phyloP scores from a whole-genome alignment of 2,888 invertebrate genomes.

The Crematogaster levior region DNA sequence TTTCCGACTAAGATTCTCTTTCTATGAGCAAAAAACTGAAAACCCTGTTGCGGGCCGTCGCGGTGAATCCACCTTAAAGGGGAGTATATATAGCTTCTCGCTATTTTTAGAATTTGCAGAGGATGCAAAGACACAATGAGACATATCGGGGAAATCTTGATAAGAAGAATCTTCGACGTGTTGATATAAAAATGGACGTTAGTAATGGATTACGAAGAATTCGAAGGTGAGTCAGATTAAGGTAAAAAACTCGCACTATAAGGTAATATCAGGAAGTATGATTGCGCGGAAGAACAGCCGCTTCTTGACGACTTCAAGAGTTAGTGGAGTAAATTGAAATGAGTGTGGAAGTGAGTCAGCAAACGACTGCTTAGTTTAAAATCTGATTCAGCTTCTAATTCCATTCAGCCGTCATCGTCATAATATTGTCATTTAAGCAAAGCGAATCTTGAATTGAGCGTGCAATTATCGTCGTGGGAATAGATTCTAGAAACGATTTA shows the following conservation, averaged over 20 bases:
- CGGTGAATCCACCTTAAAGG: too few relatives aligned
- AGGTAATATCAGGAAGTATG: conserved; percentile 29
- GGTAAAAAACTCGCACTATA: conserved; percentile 1
- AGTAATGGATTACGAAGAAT: conserved; percentile 4
- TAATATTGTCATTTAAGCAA: conserved; percentile 24
- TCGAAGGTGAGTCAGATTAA: background rate
- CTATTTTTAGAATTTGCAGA: background rate
- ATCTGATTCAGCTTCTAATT: conserved; percentile 39
- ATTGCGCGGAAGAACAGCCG: conserved; percentile 34
- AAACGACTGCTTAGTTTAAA: conserved; percentile 42
- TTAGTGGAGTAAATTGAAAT: conserved; percentile 31
- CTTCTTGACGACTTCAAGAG: conserved; percentile 40
- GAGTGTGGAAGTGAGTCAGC: conserved; percentile 46
- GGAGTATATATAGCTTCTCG: background rate
- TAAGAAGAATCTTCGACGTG: background rate
- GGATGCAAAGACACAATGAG: background rate
- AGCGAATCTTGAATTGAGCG: background rate
- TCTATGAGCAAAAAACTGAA: too few relatives aligned
- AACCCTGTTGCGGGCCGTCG: too few relatives aligned
- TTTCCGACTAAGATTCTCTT: too few relatives aligned
- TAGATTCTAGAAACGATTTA: background rate
- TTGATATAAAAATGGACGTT: background rate
- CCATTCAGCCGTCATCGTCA: background rate
- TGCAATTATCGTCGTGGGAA: conserved; percentile 2
- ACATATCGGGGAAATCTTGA: background rate